These are phyloP conservation scores for Cladopsammia gracilis DNA, from an alignment of 64 coral and sea anemone genomes.

Conservation along the genomic window DNA sequence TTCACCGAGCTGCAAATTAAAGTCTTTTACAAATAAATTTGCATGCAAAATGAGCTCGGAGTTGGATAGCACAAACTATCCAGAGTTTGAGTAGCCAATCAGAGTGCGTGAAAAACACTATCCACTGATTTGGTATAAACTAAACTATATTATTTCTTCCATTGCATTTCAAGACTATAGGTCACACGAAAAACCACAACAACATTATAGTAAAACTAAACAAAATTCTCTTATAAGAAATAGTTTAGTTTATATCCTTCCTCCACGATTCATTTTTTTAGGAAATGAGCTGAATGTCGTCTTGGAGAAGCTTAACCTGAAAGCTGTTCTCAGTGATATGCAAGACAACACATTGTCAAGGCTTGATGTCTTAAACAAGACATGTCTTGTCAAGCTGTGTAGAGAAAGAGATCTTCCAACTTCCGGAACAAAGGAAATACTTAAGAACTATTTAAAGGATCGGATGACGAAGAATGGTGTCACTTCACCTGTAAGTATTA, in stretches of 20 bases:
- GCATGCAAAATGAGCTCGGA: too few relatives aligned
- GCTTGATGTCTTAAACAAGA: constrained; percentile 17
- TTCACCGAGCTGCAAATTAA: too few relatives aligned
- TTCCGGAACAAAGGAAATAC: constrained; percentile 16
- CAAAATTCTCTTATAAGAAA: too few relatives aligned
- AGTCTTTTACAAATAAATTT: too few relatives aligned
- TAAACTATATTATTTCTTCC: too few relatives aligned
- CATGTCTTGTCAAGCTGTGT: constrained; percentile 1
- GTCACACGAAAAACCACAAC: neutral
- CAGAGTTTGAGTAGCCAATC: too few relatives aligned
- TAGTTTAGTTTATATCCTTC: neutral
- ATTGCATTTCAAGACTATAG: neutral
- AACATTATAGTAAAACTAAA: too few relatives aligned
- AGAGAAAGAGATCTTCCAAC: neutral
- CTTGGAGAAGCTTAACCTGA: constrained; percentile 12
- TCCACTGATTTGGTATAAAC: too few relatives aligned
- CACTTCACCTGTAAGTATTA: constrained; percentile 1
- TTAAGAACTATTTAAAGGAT: constrained; percentile 2
- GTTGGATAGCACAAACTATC: too few relatives aligned
- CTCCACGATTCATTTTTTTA: neutral
- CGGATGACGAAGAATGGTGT: constrained; percentile 37
- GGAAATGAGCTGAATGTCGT: constrained; percentile 39
- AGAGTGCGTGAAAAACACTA: too few relatives aligned
- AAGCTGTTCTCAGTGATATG: constrained; percentile 17
- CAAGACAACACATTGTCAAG: neutral